Evolutionary conservation across 1,140 invertebrate species (phyloP), one percentile per base, ranked within the genome.

Genomic region (Callitettix versicolor): DNA sequence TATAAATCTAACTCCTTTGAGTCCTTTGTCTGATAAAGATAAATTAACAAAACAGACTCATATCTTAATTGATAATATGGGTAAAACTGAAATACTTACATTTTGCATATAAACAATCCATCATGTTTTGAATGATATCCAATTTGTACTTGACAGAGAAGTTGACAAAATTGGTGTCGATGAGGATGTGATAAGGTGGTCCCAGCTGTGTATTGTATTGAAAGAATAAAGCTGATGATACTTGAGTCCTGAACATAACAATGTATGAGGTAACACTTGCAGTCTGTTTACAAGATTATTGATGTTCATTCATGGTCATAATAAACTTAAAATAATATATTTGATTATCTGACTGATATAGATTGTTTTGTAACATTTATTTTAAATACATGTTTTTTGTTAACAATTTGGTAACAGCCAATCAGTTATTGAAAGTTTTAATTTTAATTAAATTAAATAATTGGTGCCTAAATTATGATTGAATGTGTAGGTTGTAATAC

Each of bases 121-220:
- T 98, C 91, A 99, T 96, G 61, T 88, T 91, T 67, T 96, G 84
- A 48, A 97, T 81, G 44, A 99, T 86, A 67, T 99, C 97, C 52
- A 99, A 71, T 76, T 98, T 98, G 68, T 97, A 96, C 74, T 97
- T 96, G 26, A 99, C 95, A 0, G 95, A 94, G 69, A 99, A 98
- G 67, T 99, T 99, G 2, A 99, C 85, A 65, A 99, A 99, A 75
- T 99, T 99, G 1, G 97, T 99, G 70, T 99, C 97, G 14, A 99
- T 70, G 26, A 99, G 73, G 38, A 99, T 83, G 63, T 96, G 95
- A 70, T 95, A 99, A 0, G 97, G 97, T 12, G 97, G 97, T 1
- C 94, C 97, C 1, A 99, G 71, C 68, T 98, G 95, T n/a, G 88
- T 97, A 67, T 99, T 99, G 72, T 99, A 99, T 68, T 94, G 84